Base-by-base conservation (phyloP, 2,888 invertebrate species). In the Tachystola acroxantha region DNA sequence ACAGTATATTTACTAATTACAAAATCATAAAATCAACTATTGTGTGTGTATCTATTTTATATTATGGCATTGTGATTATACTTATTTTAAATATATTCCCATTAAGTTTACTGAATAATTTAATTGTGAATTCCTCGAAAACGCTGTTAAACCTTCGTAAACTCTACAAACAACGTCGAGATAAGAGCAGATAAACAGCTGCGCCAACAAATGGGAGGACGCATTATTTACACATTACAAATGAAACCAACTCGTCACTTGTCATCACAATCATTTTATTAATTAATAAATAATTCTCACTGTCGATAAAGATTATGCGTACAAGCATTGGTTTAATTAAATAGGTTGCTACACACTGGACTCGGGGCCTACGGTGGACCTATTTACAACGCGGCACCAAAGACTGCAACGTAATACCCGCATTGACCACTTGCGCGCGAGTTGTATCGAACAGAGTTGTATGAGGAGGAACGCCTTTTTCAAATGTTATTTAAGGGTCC, bases 221-320 rank as follows among this genome's bases (percentile, higher is more conserved):
- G 4, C 3, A 19, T 19, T 19, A 19, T 19, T 19, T 19, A n/a
- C n/a, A n/a, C n/a, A n/a, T n/a, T 31, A 31, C 10, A 40, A 47
- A 50, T 48, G 40, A 54, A 47, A 50, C 40, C 32, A 22, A 26
- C 2, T 10, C 11, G 2, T 22, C 10, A 24, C 5, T 12, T 14
- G 10, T 42, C 33, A 36, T 49, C 43, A 46, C 45, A 43, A 46
- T 50, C 43, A 41, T 49, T 52, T 52, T 50, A 49, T 47, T 52
- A 45, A 62, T 52, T 50, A 49, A 48, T 52, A 45, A 62, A 66
- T 65, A 61, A 59, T 58, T 68, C 57, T 68, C 62, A 67, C 62
- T 68, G 52, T 65, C 43, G 48, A 57, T 53, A 57, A 54, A 60
- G 59, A 62, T 29, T 64, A 69, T 64, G 65, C 64, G 58, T 50